These are phyloP conservation scores for Trichopria drosophilae DNA, from an alignment of 2,888 invertebrate genomes.

Conservation along the genomic window DNA sequence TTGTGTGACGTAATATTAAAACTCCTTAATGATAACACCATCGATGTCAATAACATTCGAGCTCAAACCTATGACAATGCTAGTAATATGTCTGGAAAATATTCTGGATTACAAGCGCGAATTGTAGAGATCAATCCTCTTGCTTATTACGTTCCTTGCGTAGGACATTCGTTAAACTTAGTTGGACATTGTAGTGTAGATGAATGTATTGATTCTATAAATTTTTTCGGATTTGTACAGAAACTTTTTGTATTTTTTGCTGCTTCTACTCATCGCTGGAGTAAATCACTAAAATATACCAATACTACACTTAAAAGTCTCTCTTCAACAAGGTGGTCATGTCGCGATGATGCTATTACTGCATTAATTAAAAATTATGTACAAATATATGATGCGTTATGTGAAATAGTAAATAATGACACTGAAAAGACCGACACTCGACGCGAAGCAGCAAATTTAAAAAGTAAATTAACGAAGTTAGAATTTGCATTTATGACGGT, in stretches of 20 bases:
- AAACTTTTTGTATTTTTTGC: conserved; percentile 37
- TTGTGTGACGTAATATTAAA: conserved; percentile 38
- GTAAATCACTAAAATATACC: conserved; percentile 1
- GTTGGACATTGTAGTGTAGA: conserved; percentile 36
- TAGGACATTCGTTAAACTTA: conserved; percentile 39
- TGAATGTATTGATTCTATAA: conserved; percentile 32
- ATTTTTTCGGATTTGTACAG: conserved; percentile 36
- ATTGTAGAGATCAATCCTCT: conserved; percentile 33
- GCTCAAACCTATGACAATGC: conserved; percentile 38
- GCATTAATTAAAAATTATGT: conserved; percentile 13
- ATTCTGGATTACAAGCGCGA: conserved; percentile 34
- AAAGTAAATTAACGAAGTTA: conserved; percentile 10
- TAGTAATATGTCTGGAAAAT: conserved; percentile 35
- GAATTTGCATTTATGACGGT: conserved; percentile 18
- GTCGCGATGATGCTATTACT: conserved; percentile 19
- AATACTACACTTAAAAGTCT: conserved; percentile 13
- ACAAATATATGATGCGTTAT: conserved; percentile 7
- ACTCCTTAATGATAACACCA: conserved; percentile 19
- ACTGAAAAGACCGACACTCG: conserved; percentile 15
- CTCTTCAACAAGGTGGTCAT: conserved; percentile 24
- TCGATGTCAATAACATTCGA: conserved; percentile 33
- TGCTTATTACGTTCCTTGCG: conserved; percentile 36
- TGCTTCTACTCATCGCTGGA: conserved; percentile 36
- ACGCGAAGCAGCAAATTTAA: conserved; percentile 20
- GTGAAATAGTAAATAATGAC: conserved; percentile 18